Conservation (phyloP, 2,113 vertebrate species). For the Chaetops frenatus region DNA sequence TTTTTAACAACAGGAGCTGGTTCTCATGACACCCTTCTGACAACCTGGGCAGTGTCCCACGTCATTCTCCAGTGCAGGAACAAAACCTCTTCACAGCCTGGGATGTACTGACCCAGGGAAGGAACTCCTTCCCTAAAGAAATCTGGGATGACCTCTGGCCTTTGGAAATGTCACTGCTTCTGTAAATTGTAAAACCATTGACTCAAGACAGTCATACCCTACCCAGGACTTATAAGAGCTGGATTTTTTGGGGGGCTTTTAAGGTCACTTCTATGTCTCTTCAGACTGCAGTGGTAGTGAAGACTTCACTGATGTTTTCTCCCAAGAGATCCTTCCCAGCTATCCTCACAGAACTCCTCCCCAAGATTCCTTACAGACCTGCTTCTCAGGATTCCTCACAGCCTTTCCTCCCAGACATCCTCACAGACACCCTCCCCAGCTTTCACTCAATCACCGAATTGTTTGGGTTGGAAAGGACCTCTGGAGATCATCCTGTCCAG, state of each 20-base stretch:
- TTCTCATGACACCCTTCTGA: background rate
- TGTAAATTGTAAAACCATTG: background rate
- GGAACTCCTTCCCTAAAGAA: background rate
- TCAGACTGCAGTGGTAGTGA: too few species aligned
- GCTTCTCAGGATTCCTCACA: background rate
- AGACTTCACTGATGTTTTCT: fast-evolving
- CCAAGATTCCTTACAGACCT: too few species aligned
- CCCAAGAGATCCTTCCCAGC: fast-evolving
- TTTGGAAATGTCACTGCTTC: background rate
- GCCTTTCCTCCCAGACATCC: too few species aligned
- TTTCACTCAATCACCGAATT: background rate
- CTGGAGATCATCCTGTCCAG: background rate
- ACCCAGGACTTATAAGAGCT: background rate
- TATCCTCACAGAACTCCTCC: background rate
- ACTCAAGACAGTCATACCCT: background rate
- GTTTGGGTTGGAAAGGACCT: background rate
- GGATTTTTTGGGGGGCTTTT: fast-evolving
- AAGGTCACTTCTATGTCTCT: background rate
- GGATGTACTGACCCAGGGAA: background rate
- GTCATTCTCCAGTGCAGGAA: fast-evolving
- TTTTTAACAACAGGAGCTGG: background rate
- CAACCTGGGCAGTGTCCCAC: fast-evolving
- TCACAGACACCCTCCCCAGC: background rate
- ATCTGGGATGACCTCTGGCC: background rate
- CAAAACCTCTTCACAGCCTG: fast-evolving